These are phyloP conservation scores for Capitulum mitella DNA, from an alignment of 2,888 invertebrate genomes.

Conservation along the genomic window DNA sequence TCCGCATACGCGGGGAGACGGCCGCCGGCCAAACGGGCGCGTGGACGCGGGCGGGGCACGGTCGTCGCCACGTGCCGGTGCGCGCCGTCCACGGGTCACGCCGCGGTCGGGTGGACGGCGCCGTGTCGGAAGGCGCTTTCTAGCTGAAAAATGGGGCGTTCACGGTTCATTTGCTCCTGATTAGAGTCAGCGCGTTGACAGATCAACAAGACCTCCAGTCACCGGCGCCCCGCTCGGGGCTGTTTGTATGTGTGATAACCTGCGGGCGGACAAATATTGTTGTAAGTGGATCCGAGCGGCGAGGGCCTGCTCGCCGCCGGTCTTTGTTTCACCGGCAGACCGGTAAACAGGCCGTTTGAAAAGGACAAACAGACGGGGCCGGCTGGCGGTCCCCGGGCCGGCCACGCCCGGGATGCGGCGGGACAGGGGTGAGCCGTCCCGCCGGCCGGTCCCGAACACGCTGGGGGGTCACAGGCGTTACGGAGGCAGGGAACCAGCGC, in stretches of 20 bases:
- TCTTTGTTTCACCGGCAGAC: neutral
- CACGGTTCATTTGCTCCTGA: too few relatives aligned
- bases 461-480: neutral
- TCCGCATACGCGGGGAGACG: conserved; percentile 1
- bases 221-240: neutral
- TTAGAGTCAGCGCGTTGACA: too few relatives aligned
- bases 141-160: too few relatives aligned
- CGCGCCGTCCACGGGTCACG: too few relatives aligned
- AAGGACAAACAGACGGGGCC: neutral
- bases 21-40: too few relatives aligned
- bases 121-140: too few relatives aligned
- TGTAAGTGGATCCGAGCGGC: neutral
- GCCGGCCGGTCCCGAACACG: neutral
- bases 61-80: neutral
- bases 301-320: neutral
- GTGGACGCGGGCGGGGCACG: neutral
- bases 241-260: neutral
- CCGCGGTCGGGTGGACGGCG: too few relatives aligned
- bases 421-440: neutral
- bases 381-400: too few relatives aligned
- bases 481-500: neutral
- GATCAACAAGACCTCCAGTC: neutral
- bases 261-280: neutral
- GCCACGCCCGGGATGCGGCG: neutral
- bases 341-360: neutral